Evolutionary conservation across 2,113 vertebrate genomes (phyloP).

Genomic region (Herpetotheres cachinnans): DNA sequence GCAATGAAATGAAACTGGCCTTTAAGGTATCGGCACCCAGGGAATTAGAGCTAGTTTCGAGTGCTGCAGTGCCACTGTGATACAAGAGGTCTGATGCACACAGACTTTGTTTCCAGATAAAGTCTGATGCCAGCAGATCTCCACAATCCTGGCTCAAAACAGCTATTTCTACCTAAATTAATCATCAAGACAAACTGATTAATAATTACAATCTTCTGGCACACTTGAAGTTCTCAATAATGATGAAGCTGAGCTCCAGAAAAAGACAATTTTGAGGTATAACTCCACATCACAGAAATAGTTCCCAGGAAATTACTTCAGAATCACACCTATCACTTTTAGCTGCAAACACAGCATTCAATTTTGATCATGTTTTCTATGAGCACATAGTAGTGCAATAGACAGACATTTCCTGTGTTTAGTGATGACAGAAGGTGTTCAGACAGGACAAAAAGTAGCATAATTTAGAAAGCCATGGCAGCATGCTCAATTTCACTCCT

Average conservation of each 20-base stretch:
- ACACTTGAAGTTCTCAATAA: not conserved
- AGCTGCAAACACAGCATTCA: not conserved
- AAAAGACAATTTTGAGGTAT: not conserved
- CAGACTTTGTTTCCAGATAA: not conserved
- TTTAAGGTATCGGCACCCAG: not conserved
- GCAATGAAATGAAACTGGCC: not conserved
- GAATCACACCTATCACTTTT: not conserved
- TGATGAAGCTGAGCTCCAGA: not conserved
- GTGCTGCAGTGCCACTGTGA: not conserved
- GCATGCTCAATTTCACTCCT: not conserved
- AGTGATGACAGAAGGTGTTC: not conserved
- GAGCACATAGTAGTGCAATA: not conserved
- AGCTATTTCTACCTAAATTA: not conserved
- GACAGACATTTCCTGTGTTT: not conserved
- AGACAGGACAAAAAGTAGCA: not conserved
- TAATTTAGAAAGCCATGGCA: not conserved
- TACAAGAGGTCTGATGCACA: not conserved
- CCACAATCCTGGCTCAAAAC: not conserved
- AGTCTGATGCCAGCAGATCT: not conserved
- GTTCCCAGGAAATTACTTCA: not conserved
- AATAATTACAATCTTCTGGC: not conserved
- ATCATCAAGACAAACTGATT: not conserved
- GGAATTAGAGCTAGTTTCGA: not conserved
- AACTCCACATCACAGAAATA: not conserved
- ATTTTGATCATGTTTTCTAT: not conserved